phyloP scores from a whole-genome alignment of 2,888 invertebrate genomes.

The Aphodius granarius region DNA sequence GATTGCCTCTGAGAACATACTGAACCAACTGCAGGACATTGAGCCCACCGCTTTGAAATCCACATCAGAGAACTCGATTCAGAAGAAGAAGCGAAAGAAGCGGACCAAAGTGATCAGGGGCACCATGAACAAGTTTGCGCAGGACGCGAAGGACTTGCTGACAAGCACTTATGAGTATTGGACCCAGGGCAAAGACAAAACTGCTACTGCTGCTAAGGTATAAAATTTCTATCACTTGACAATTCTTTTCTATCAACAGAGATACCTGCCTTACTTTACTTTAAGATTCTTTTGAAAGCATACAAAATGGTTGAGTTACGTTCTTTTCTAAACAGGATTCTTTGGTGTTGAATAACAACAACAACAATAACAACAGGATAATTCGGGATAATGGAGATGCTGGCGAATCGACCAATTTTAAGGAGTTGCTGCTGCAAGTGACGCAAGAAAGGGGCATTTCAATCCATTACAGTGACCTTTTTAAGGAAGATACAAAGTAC shows the following conservation, averaged over 20 bases:
- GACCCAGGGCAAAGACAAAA: not conserved
- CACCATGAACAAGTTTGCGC: constrained; percentile 18
- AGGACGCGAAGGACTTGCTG: constrained; percentile 24
- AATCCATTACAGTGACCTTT: constrained; percentile 26
- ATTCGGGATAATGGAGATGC: constrained; percentile 10
- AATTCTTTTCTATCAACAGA: not conserved
- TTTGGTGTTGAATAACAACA: constrained; percentile 2
- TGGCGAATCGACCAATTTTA: constrained; percentile 17
- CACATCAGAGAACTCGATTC: constrained; percentile 30
- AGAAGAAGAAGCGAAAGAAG: constrained; percentile 31
- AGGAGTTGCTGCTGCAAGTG: constrained; percentile 27
- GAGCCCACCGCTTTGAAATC: constrained; percentile 27
- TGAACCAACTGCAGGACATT: constrained; percentile 33
- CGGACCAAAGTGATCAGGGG: constrained; percentile 21
- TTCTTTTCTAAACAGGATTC: too few relatives aligned
- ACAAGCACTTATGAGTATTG: constrained; percentile 20
- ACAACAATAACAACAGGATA: constrained; percentile 17
- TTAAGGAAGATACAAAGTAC: constrained; percentile 21
- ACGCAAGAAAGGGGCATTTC: constrained; percentile 26
- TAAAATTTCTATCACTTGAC: not conserved
- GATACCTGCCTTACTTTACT: not conserved
- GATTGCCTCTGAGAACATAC: constrained; percentile 44
- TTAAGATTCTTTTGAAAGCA: not conserved
- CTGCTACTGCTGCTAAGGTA: not conserved
- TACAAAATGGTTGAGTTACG: not conserved